Percentiles rank a stretch among this genome's conserved stretches.
Evolutionary conservation across 2,888 invertebrate species (phyloP).

Genomic region (Imbricaverruca yamaguchii): DNA sequence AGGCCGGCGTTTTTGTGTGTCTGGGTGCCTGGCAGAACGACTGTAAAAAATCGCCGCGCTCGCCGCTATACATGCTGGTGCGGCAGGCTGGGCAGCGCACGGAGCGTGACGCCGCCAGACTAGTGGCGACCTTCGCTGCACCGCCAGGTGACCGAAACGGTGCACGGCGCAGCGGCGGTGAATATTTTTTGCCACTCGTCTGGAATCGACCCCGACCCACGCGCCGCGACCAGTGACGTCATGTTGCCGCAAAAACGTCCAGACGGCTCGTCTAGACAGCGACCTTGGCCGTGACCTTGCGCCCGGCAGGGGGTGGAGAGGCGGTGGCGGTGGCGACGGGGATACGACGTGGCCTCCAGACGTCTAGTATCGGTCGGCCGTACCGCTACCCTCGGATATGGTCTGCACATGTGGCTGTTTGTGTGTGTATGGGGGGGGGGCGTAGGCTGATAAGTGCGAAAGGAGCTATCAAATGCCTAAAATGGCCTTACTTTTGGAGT

Average conservation of each 20-base stretch:
- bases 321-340: too few species aligned
- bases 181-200: neutral
- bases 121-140: neutral
- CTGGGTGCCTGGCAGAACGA: neutral
- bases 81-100: neutral
- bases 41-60: too few species aligned
- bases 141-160: neutral
- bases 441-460: too few species aligned
- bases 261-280: neutral
- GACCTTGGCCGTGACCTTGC: conserved; percentile 9
- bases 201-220: conserved; percentile 14
- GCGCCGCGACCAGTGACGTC: neutral
- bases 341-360: too few species aligned
- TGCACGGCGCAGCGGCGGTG: neutral
- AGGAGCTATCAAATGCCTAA: too few species aligned
- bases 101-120: neutral
- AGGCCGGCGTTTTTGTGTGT: neutral
- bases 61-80: neutral
- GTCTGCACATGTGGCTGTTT: too few species aligned
- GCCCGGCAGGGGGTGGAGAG: too few species aligned
- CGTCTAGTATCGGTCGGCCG: too few species aligned
- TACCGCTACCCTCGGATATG: too few species aligned
- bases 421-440: too few species aligned
- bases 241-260: neutral
- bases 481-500: too few species aligned